Percentiles rank a stretch among this genome's conserved stretches.
phyloP scores from a whole-genome alignment of 2,888 invertebrate genomes.

The Limnephilus lunatus region DNA sequence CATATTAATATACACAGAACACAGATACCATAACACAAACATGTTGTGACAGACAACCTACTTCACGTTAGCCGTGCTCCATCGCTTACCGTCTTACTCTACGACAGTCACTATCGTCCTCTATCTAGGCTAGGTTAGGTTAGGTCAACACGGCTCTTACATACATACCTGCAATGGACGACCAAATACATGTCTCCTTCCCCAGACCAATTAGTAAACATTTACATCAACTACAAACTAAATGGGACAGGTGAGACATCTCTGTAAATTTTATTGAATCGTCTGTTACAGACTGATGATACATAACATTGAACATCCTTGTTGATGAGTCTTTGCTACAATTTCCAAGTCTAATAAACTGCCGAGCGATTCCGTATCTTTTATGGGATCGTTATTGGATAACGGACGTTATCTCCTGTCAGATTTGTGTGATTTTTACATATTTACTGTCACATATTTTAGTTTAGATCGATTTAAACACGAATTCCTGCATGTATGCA shows the following conservation, averaged over 20 bases:
- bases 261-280: constrained; percentile 35
- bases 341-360: background rate
- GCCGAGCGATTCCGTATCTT: no score
- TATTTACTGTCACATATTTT: no score
- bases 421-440: no score
- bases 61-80: constrained; percentile 13
- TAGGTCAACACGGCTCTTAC: background rate
- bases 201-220: background rate
- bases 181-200: constrained; percentile 30
- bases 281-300: constrained; percentile 23
- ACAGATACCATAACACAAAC: constrained; percentile 33
- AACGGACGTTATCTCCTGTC: no score
- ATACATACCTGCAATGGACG: constrained; percentile 51
- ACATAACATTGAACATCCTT: background rate
- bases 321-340: background rate
- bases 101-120: background rate
- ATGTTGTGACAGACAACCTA: constrained; percentile 19
- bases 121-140: constrained; percentile 28
- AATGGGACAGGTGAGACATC: background rate
- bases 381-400: no score
- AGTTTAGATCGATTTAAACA: no score
- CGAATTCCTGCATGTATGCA: no score
- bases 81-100: constrained; percentile 50
- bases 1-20: constrained; percentile 39
- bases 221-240: background rate